Evolutionary conservation across 2,797 vertebrate genomes (phyloP).

Genomic region (Megalops cyprinoides): DNA sequence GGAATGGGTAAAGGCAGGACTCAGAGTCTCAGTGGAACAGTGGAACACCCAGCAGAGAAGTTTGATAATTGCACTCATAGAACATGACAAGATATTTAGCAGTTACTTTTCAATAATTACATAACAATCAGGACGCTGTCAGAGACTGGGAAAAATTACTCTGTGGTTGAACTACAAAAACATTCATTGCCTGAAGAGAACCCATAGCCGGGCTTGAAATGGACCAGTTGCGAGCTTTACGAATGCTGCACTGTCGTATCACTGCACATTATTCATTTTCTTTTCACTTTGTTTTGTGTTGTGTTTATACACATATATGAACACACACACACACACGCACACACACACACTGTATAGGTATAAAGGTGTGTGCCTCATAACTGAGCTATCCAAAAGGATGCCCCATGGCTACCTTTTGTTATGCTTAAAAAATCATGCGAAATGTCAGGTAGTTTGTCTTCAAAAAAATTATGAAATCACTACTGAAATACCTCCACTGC

Average conservation of each 20-base stretch:
- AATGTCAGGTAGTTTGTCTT: not conserved
- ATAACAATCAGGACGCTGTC: constrained; percentile 1
- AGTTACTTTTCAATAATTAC: constrained; percentile 15
- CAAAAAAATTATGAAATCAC: not conserved
- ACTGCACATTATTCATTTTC: not conserved
- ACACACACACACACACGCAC: no score
- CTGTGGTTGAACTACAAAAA: not conserved
- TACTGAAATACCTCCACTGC: not conserved
- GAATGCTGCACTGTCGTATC: no score
- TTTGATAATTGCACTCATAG: not conserved
- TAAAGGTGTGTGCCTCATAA: no score
- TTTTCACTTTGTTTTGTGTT: no score
- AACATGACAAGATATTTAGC: not conserved
- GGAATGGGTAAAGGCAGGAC: no score
- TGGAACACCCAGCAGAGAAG: not conserved
- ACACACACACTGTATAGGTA: no score
- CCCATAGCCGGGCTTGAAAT: not conserved
- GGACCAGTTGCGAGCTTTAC: not conserved
- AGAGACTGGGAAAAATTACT: not conserved
- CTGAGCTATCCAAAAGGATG: no score
- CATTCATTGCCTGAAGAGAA: not conserved
- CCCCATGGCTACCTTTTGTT: no score
- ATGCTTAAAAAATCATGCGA: no score
- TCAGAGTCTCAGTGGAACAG: not conserved
- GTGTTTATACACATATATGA: not conserved